Conservation (phyloP, 2,113 vertebrate species). For the Notechis scutatus region DNA sequence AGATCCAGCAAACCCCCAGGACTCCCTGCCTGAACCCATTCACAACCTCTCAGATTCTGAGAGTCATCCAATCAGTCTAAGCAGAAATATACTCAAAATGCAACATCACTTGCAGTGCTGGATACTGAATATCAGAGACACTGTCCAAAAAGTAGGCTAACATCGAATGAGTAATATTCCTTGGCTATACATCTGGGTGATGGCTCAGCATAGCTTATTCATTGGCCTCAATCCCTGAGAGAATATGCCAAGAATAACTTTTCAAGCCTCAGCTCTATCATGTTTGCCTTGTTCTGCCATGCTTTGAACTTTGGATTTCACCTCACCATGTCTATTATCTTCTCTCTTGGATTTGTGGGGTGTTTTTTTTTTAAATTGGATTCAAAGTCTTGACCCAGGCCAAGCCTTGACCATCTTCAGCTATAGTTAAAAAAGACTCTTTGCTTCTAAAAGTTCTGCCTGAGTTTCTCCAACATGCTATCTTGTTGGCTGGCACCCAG, state of each 20-base stretch:
- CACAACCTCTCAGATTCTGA: background rate
- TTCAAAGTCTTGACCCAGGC: background rate
- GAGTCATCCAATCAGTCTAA: background rate
- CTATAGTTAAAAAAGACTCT: background rate
- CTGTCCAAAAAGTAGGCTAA: background rate
- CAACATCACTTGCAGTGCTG: background rate
- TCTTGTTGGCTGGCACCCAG: background rate
- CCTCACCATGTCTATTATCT: background rate
- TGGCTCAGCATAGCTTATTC: background rate
- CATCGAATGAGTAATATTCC: background rate
- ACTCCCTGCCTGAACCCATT: background rate
- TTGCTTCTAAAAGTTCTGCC: background rate
- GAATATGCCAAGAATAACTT: background rate
- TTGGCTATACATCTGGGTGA: background rate
- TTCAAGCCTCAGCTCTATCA: background rate
- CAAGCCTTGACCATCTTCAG: background rate
- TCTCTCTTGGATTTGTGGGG: background rate
- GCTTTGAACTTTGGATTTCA: background rate
- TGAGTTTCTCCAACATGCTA: background rate
- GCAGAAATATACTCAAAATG: background rate
- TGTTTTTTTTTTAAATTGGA: background rate
- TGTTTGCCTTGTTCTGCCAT: background rate
- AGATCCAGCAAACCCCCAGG: background rate
- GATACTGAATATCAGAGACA: background rate
- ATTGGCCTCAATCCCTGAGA: background rate